Conservation (phyloP, 2,888 invertebrate species). For the Drymonia ruficornis region DNA sequence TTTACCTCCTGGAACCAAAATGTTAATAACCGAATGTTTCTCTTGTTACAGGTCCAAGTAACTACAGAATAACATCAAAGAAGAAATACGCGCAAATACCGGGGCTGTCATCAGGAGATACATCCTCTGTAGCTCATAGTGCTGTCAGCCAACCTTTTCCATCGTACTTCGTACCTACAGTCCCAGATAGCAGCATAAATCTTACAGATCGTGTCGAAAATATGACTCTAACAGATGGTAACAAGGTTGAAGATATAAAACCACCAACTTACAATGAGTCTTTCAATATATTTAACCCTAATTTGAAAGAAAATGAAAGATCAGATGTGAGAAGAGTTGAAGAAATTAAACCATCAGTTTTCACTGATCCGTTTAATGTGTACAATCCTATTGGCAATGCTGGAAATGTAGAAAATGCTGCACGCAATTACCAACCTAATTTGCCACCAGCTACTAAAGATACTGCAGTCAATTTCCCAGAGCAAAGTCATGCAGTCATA, state of each 20-base stretch:
- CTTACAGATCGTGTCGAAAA: neutral
- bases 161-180: slow-evolving; percentile 36
- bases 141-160: slow-evolving; percentile 31
- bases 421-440: slow-evolving; percentile 16
- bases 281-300: slow-evolving; percentile 36
- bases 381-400: slow-evolving; percentile 12
- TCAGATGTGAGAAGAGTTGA: slow-evolving; percentile 9
- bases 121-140: slow-evolving; percentile 34
- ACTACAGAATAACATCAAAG: slow-evolving; percentile 87
- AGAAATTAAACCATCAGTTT: slow-evolving; percentile 17
- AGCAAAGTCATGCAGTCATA: slow-evolving; percentile 42
- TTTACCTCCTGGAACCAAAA: neutral
- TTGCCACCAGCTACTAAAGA: slow-evolving; percentile 12
- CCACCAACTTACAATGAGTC: slow-evolving; percentile 19
- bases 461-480: slow-evolving; percentile 10
- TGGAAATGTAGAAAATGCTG: neutral
- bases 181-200: slow-evolving; percentile 13
- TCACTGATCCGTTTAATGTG: slow-evolving; percentile 29
- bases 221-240: slow-evolving; percentile 7
- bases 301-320: neutral
- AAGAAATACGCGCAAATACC: slow-evolving; percentile 93
- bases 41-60: slow-evolving; percentile 76
- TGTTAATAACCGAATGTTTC: slow-evolving; percentile 11
- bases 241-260: slow-evolving; percentile 15
- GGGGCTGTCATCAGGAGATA: slow-evolving; percentile 85